These are phyloP conservation scores for Oreochromis spilurus DNA, from an alignment of 2,113 vertebrate species.

Conservation along the genomic window DNA sequence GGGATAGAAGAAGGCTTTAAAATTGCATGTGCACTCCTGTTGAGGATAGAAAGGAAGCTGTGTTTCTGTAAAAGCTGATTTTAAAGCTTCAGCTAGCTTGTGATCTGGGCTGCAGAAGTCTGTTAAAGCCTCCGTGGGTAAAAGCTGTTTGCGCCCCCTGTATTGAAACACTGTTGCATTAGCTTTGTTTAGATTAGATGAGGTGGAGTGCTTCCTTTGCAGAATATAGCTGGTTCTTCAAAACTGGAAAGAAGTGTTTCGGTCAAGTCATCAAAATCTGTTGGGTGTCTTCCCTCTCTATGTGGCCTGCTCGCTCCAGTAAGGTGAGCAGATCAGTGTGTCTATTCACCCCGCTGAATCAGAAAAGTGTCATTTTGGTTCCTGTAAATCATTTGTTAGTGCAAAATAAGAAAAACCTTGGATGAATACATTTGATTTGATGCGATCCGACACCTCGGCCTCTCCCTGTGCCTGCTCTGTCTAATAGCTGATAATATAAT, in stretches of 20 bases:
- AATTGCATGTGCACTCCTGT: slow-evolving; percentile 6
- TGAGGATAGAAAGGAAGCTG: slow-evolving; percentile 16
- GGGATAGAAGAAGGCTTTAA: slow-evolving; percentile 9
- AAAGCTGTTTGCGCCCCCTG: neutral
- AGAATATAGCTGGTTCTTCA: neutral
- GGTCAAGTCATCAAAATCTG: neutral
- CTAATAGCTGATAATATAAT: slow-evolving; percentile 67
- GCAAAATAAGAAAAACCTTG: neutral
- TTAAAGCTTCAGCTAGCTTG: neutral
- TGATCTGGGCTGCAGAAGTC: neutral
- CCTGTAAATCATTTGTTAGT: slow-evolving; percentile 11
- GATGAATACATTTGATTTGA: slow-evolving; percentile 20
- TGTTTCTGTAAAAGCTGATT: slow-evolving; percentile 28
- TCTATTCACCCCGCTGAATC: neutral
- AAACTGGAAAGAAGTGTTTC: neutral
- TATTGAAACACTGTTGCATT: neutral
- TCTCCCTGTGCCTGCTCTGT: slow-evolving; percentile 7
- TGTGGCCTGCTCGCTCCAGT: neutral
- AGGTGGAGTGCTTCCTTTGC: neutral
- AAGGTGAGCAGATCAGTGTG: neutral
- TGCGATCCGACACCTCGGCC: slow-evolving; percentile 4
- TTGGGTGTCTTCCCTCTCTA: neutral
- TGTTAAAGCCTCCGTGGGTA: neutral
- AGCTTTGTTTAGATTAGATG: neutral
- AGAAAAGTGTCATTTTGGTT: neutral